Conservation (phyloP, 2,113 vertebrate genomes). For the Theristicus caerulescens region DNA sequence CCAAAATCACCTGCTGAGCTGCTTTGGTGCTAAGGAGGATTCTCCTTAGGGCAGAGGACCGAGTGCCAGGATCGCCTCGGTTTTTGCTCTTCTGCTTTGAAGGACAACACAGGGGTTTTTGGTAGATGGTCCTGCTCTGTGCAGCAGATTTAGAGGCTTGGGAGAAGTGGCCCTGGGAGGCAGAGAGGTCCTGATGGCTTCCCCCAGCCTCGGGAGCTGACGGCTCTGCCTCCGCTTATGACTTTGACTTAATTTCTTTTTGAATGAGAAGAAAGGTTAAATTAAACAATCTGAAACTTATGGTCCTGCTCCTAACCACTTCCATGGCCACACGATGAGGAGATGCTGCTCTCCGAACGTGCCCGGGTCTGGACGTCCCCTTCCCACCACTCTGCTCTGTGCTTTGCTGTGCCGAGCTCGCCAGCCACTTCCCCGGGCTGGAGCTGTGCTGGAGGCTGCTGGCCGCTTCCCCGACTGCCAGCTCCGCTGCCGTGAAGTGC, state of each 20-base stretch:
- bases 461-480: accelerated
- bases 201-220: not conserved
- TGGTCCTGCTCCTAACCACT: not conserved
- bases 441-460: not conserved
- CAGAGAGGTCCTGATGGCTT: not conserved
- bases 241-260: not conserved
- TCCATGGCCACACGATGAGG: not conserved
- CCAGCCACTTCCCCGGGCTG: not conserved
- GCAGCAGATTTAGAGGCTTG: not conserved
- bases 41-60: not conserved
- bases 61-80: not conserved
- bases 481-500: not conserved
- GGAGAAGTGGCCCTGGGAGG: not conserved
- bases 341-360: not conserved
- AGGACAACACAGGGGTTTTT: not conserved
- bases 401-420: not conserved
- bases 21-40: not conserved
- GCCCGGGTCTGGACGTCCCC: not conserved
- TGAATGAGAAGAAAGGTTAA: not conserved
- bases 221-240: accelerated
- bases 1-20: not conserved
- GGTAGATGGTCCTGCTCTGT: not conserved
- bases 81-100: not conserved
- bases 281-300: not conserved
- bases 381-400: not conserved